phyloP scores from a whole-genome alignment of 2,113 vertebrate genomes.

The Notothenia rossii region DNA sequence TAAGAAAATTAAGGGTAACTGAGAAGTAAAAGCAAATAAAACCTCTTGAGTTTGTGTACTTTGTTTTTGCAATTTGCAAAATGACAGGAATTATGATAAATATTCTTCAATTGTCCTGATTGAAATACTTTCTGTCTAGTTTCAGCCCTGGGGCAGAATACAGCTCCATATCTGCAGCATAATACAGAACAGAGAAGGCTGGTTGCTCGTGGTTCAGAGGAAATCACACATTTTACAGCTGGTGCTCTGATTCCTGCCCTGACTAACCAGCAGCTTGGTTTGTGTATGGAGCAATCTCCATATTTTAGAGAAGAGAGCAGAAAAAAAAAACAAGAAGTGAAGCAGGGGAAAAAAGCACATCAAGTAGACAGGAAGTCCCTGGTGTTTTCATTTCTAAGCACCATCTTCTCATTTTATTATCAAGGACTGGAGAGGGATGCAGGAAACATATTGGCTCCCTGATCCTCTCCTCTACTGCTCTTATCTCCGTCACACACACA shows the following conservation, averaged over 20 bases:
- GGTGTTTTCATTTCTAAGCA: constrained; percentile 13
- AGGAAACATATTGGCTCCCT: constrained; percentile 31
- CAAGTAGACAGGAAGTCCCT: not conserved
- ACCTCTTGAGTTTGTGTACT: not conserved
- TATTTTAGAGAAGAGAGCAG: not conserved
- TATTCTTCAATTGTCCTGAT: not conserved
- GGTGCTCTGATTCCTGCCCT: constrained; percentile 17
- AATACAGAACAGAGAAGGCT: constrained; percentile 25
- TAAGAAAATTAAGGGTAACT: not conserved
- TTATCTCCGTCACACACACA: constrained; percentile 47
- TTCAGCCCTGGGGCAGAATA: constrained; percentile 23
- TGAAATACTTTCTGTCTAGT: not conserved
- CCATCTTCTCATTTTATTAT: not conserved
- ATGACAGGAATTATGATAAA: not conserved
- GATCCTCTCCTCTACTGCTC: constrained; percentile 25
- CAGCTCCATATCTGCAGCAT: constrained; percentile 25
- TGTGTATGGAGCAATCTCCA: not conserved
- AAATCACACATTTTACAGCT: constrained; percentile 8
- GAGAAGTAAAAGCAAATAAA: not conserved
- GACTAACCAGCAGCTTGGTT: not conserved
- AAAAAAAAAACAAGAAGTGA: not conserved
- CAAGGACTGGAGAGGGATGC: constrained; percentile 3
- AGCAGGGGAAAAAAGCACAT: not conserved
- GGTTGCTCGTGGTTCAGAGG: constrained; percentile 12
- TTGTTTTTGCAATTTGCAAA: not conserved